Base-by-base conservation (phyloP, 92 coral and sea anemone species). In the Palythoa caribaeorum region DNA sequence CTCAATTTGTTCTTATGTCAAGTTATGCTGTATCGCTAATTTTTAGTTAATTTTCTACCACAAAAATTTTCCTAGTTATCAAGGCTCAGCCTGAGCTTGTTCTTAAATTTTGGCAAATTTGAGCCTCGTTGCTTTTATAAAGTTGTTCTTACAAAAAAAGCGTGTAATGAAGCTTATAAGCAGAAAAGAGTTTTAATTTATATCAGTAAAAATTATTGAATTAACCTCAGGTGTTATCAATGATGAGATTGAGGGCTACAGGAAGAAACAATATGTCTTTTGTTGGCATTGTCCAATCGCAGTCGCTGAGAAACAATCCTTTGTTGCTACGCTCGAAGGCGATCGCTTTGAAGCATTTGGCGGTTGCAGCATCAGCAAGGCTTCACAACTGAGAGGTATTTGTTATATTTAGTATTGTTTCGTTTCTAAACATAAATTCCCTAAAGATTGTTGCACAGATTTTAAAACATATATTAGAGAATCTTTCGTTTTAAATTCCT, bases 241-340 rank as follows among this genome's bases (percentile, higher is more conserved):
- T 57, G 17, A 59, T 59, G 66, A 59, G 70, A 16, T 6, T 36
- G 47, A 14, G 17, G 36, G 75, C 47, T 70, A 6, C 35, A 20
- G 11, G 37, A 70, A 2, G 0, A 0, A 35, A 8, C 3, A 37
- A 20, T 2, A 60, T 55, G 28, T 21, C 86, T 81, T 66, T 47
- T 81, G 86, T 81, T 38, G 73, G n/a, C 12, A 12, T 77, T 54
- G 48, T 28, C 86, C 86, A 80, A 80, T 80, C 86, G 65, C 75
- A 62, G 40, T 47, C 75, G 19, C 21, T 3, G 8, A 63, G 76
- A 12, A 60, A 66, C 21, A 65, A 80, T 80, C 86, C 86, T 80
- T 80, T 66, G 86, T 80, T 69, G 74, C 60, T 74, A 80, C 38
- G 86, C 39, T 40, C 86, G n/a, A 7, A 4, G 35, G 19, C 10